Base-by-base conservation (phyloP, 2,888 invertebrate genomes). In the Biston betularia region DNA sequence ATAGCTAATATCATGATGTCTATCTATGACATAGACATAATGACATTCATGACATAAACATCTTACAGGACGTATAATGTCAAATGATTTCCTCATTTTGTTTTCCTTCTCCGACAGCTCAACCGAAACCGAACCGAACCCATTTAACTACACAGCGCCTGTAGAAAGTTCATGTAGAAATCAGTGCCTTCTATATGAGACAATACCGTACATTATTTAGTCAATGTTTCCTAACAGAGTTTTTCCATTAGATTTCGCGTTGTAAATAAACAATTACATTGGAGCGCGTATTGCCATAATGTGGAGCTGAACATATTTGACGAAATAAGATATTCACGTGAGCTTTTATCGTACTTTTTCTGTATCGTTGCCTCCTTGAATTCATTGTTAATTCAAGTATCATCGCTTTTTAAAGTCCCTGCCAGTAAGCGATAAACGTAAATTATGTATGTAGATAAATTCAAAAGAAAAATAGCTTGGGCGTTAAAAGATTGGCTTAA, bases 181-280 rank as follows among this genome's bases (percentile, higher is more conserved):
- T 69, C 63, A 74, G 65, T 72, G 70, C 70, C 48, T 64, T 53
- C 67, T 69, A 64, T 71, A 60, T 66, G 65, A 70, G 72, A 74
- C 70, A 71, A 65, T 68, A 53, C 65, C 72, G 64, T 73, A 73
- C 69, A 76, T 76, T 74, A 76, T 74, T 70, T 71, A 76, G 63
- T 61, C 59, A 63, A 72, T 74, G 75, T 70, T 71, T 4, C 38
- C 2, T 38, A 77, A 75, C 75, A 74, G 49, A 66, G 73, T 75
- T 76, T 74, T 76, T 74, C 73, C 73, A 77, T 79, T 76, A 78
- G 69, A 69, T 66, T 65, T 69, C 62, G 57, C 62, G 65, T 64
- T 68, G 70, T 73, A 76, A 74, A 75, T 75, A 74, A 78, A 75
- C 72, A 76, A 77, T 67, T 63, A 57, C 52, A 61, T 61, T 50